phyloP scores from a whole-genome alignment of 2,113 vertebrate species.

The Stigmatopora nigra region DNA sequence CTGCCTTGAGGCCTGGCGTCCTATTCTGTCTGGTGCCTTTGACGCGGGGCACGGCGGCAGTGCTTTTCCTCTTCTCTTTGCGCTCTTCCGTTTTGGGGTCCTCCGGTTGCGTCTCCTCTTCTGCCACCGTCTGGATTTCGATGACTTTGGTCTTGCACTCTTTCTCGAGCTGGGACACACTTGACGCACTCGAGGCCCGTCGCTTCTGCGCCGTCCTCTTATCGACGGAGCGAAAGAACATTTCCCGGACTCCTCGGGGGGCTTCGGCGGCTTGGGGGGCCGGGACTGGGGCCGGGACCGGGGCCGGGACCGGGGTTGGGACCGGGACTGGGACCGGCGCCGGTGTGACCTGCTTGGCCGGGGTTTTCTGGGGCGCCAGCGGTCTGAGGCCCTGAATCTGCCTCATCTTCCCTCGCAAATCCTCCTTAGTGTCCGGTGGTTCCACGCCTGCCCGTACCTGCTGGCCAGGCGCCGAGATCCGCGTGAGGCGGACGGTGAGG shows the following conservation, averaged over 20 bases:
- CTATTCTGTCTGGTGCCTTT: conserved; percentile 8
- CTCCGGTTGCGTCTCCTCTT: conserved; percentile 21
- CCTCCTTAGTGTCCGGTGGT: conserved; percentile 9
- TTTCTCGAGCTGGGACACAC: conserved; percentile 20
- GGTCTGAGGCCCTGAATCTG: conserved; percentile 23
- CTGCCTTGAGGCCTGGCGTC: background rate
- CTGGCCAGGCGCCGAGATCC: conserved; percentile 47
- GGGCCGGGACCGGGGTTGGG: background rate
- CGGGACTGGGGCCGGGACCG: conserved; percentile 15
- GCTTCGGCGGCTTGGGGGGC: conserved; percentile 31
- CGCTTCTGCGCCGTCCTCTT: conserved; percentile 28
- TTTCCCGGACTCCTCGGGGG: conserved; percentile 60
- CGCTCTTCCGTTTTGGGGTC: background rate
- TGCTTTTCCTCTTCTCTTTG: conserved; percentile 13
- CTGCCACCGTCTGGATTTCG: conserved; percentile 23
- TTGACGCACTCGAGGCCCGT: conserved; percentile 21
- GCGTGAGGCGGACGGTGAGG: conserved; percentile 65
- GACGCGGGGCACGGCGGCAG: background rate
- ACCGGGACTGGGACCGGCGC: background rate
- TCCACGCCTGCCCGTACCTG: conserved; percentile 21
- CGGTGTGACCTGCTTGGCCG: conserved; percentile 31
- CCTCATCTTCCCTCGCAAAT: conserved; percentile 25
- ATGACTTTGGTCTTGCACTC: conserved; percentile 23
- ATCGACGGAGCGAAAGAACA: conserved; percentile 56
- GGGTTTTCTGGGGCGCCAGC: conserved; percentile 24